Base-by-base conservation (phyloP, 1,140 invertebrate species). In the Achatina immaculata region DNA sequence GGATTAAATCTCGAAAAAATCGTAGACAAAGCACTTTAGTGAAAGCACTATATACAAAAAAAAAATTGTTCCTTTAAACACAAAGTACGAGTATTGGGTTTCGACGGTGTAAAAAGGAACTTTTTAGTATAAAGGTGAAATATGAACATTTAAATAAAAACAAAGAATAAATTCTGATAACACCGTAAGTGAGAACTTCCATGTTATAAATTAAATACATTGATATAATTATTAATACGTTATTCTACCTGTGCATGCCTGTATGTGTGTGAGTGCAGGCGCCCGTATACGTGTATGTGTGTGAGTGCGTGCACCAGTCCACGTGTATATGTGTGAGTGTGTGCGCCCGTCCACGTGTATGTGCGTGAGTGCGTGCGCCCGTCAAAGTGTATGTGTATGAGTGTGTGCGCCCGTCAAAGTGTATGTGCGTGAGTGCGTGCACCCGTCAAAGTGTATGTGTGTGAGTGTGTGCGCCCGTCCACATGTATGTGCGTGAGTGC, bases 391-490 rank as follows among this genome's bases (percentile, higher is more conserved):
- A 24, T 51, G 48, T 51, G 48, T 51, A 24, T 51, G 48, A 14
- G 48, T 51, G 24, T 51, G 48, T 51, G 48, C 48, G 48, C 24
- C 11, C 24, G 48, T 51, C 11, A 14, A 24, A 14, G 48, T 51
- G 48, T 51, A 24, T 51, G 24, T 51, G 48, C 24, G 48, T 24
- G 48, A 14, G 48, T 51, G 48, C 24, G 48, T 51, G 48, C 24
- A 24, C 24, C 11, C 24, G 48, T n/a, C n/a, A n/a, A n/a, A n/a
- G 48, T 51, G 48, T 51, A 51, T 51, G 48, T 51, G 48, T 24
- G 48, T 51, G 48, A 51, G 48, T 51, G 48, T 51, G 48, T 51
- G 48, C n/a, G n/a, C n/a, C n/a, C n/a, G n/a, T n/a, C n/a, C n/a
- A n/a, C n/a, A n/a, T n/a, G n/a, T n/a, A n/a, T n/a, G n/a, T n/a